Percentiles rank a stretch among this genome's conserved stretches.
Conservation (phyloP, 2,113 vertebrate genomes). For the Zapornia atra region DNA sequence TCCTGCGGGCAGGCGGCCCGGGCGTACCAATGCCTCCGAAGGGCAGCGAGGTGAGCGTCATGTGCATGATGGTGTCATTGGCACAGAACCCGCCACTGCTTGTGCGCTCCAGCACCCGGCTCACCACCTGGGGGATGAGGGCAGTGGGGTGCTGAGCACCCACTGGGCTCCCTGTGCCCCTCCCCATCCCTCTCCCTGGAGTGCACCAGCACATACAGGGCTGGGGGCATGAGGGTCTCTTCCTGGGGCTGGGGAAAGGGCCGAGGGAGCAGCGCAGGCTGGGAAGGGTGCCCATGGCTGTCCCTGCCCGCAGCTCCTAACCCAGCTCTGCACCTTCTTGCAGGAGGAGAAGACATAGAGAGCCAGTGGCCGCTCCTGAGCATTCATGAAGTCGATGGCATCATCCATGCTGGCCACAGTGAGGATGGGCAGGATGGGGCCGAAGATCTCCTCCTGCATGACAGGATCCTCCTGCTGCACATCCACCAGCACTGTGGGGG, state of each 20-base stretch:
- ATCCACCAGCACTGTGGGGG: constrained; percentile 83
- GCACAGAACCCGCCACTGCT: constrained; percentile 86
- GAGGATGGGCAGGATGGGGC: constrained; percentile 82
- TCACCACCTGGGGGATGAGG: constrained; percentile 22
- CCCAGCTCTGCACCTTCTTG: constrained; percentile 30
- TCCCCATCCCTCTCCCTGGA: too few species aligned
- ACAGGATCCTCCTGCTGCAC: constrained; percentile 72
- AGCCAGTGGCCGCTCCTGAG: constrained; percentile 77
- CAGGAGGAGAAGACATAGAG: constrained; percentile 80
- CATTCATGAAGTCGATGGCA: constrained; percentile 72
- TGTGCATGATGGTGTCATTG: constrained; percentile 83
- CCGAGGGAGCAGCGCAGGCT: neutral
- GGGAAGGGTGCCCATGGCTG: neutral
- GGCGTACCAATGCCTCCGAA: constrained; percentile 86
- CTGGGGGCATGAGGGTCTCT: too few species aligned
- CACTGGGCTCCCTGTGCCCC: too few species aligned
- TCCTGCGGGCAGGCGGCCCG: neutral
- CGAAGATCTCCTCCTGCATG: constrained; percentile 84
- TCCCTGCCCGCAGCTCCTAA: too few species aligned
- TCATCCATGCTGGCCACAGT: constrained; percentile 65
- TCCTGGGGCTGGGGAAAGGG: neutral
- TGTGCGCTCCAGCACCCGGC: constrained; percentile 74
- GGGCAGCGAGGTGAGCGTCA: constrained; percentile 77
- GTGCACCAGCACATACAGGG: accelerated
- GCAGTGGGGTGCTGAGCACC: neutral